These are phyloP conservation scores for Temnothorax curvispinosus DNA, from an alignment of 1,140 invertebrate species.

Conservation along the genomic window DNA sequence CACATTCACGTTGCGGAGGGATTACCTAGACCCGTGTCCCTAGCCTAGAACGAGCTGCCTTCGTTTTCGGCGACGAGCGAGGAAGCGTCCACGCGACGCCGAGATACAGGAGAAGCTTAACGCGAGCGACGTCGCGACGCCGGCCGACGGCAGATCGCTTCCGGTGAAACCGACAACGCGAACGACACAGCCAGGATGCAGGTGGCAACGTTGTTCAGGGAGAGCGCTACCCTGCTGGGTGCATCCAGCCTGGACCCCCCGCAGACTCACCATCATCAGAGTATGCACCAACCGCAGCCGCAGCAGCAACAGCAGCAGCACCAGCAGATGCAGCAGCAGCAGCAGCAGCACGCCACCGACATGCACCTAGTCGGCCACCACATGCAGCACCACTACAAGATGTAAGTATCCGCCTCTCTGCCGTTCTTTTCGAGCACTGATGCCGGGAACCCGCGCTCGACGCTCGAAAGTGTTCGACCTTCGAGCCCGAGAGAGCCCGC, in stretches of 20 bases:
- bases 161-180: not conserved
- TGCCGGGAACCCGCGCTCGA: constrained; percentile 2
- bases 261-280: constrained; percentile 82
- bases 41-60: not conserved
- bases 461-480: constrained; percentile 55
- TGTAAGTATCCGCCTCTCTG: constrained; percentile 77
- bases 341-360: constrained; percentile 77
- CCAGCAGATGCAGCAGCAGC: constrained; percentile 70
- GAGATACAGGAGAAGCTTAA: not conserved
- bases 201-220: constrained; percentile 90
- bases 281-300: constrained; percentile 81
- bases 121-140: constrained; percentile 33
- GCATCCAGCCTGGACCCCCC: constrained; percentile 87
- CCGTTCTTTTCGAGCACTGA: constrained; percentile 49
- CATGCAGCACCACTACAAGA: constrained; percentile 85
- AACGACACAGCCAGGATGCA: constrained; percentile 85
- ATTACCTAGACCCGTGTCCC: not conserved
- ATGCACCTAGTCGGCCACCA: constrained; percentile 82
- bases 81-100: not conserved
- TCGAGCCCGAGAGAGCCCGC: constrained; percentile 33
- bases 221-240: constrained; percentile 89
- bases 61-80: not conserved
- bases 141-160: constrained; percentile 56
- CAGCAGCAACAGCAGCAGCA: constrained; percentile 74
- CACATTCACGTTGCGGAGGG: not conserved